Conservation (phyloP, 2,113 vertebrate genomes). For the Heloderma charlesbogerti region DNA sequence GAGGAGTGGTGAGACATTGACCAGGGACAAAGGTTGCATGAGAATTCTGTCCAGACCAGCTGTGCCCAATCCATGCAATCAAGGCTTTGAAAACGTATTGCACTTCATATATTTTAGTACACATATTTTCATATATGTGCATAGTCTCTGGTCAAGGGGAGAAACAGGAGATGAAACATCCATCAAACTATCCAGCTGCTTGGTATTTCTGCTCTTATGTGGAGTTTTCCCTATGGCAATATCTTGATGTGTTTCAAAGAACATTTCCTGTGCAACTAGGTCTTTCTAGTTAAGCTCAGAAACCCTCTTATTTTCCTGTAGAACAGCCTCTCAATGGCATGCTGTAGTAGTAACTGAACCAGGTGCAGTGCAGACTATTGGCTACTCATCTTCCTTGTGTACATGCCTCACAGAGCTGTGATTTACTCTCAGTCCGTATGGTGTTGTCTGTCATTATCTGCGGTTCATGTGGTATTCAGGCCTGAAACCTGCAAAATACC, state of each 20-base stretch:
- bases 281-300: not conserved
- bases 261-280: not conserved
- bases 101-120: not conserved
- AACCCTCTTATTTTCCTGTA: not conserved
- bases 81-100: not conserved
- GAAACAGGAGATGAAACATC: fast-evolving
- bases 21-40: not conserved
- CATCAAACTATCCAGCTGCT: not conserved
- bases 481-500: not conserved
- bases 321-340: slow-evolving; percentile 1
- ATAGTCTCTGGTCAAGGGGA: not conserved
- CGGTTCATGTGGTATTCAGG: not conserved
- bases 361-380: not conserved
- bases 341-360: not conserved
- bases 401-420: not conserved
- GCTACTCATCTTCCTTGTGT: not conserved
- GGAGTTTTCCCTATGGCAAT: not conserved
- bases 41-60: not conserved
- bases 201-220: not conserved
- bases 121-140: not conserved
- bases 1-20: not conserved
- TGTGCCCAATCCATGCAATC: not conserved
- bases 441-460: not conserved
- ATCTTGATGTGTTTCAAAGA: not conserved
- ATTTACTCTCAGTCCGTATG: not conserved